These are phyloP conservation scores for Leucophora obtusa DNA, from an alignment of 2,888 invertebrate species.

Conservation along the genomic window DNA sequence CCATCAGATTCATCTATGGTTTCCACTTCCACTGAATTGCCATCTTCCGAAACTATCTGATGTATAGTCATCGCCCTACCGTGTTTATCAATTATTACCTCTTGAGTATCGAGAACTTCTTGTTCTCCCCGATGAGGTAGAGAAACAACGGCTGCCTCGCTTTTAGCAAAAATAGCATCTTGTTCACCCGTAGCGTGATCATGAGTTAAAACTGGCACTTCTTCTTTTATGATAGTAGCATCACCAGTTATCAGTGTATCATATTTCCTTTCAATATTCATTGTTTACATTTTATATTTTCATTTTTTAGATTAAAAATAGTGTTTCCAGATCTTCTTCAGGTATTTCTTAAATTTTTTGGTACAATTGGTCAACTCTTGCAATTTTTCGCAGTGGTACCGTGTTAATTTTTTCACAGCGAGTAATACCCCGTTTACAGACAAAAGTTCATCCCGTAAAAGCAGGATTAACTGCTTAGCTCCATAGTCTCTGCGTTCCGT, in stretches of 20 bases:
- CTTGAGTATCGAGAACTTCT: conserved; percentile 70
- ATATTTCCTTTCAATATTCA: conserved; percentile 75
- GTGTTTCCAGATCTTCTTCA: conserved; percentile 60
- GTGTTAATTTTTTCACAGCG: conserved; percentile 58
- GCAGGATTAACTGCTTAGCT: too few species aligned
- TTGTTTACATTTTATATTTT: conserved; percentile 60
- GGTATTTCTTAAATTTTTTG: conserved; percentile 51
- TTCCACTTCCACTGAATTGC: conserved; percentile 71
- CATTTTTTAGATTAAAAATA: conserved; percentile 43
- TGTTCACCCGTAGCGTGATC: conserved; percentile 69
- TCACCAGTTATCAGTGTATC: conserved; percentile 65
- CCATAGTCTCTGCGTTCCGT: too few species aligned
- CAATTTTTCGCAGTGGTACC: conserved; percentile 58
- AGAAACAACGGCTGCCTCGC: conserved; percentile 74
- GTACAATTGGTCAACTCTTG: conserved; percentile 67
- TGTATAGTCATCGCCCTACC: conserved; percentile 73
- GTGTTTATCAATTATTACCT: conserved; percentile 76
- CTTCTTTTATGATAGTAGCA: conserved; percentile 69
- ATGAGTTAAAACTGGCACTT: conserved; percentile 73
- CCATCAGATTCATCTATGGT: conserved; percentile 73
- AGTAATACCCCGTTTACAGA: too few species aligned
- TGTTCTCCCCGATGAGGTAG: conserved; percentile 68
- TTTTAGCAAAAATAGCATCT: conserved; percentile 73
- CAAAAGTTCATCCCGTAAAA: too few species aligned
- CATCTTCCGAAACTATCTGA: conserved; percentile 71